A percentile compares a stretch with the other conserved stretches of the same genome.
phyloP scores from a whole-genome alignment of 2,888 invertebrate species.

The Chrysomela aeneicollis region DNA sequence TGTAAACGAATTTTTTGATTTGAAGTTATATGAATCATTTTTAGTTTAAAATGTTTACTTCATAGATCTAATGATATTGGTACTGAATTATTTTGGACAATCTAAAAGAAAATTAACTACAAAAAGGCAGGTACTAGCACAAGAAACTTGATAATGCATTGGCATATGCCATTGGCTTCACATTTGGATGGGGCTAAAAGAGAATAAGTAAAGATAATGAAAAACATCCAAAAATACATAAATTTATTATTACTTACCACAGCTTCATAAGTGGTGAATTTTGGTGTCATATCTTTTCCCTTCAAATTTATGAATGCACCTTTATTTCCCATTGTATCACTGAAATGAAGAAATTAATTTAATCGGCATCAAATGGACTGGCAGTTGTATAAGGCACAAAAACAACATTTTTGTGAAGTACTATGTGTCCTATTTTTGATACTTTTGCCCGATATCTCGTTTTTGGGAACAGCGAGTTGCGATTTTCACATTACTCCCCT shows the following conservation, averaged over 20 bases:
- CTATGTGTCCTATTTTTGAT: no score
- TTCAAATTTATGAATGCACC: constrained; percentile 97
- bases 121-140: constrained; percentile 67
- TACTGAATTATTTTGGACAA: constrained; percentile 31
- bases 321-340: constrained; percentile 99
- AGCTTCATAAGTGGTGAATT: constrained; percentile 91
- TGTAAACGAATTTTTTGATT: constrained; percentile 20
- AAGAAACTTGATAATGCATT: constrained; percentile 82
- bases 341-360: constrained; percentile 61
- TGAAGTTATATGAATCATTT: not conserved
- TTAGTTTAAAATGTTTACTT: not conserved
- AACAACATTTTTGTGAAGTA: no score
- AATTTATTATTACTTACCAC: constrained; percentile 74
- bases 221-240: constrained; percentile 5
- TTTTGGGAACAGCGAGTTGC: no score
- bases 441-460: no score
- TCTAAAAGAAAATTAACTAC: constrained; percentile 41
- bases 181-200: constrained; percentile 93
- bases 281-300: constrained; percentile 90
- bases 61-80: constrained; percentile 1
- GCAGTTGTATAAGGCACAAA: not conserved
- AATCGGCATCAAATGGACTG: no score
- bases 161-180: constrained; percentile 97
- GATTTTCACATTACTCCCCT: no score
- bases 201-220: constrained; percentile 43